Conservation (phyloP, 2,113 vertebrate genomes). For the Nothoprocta pentlandii region DNA sequence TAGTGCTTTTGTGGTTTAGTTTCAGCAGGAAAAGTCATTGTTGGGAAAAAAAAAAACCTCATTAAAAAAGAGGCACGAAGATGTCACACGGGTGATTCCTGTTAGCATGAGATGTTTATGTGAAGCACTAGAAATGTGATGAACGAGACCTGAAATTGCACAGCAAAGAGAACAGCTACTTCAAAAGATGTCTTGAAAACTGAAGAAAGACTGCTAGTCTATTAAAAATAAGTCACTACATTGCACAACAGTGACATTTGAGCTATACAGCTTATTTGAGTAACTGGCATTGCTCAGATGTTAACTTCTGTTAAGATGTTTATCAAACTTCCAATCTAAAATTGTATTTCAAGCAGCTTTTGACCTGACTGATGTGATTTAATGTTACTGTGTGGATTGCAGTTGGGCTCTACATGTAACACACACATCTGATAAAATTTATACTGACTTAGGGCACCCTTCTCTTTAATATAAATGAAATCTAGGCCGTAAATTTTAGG, state of each 20-base stretch:
- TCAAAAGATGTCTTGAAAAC: not conserved
- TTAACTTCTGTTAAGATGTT: not conserved
- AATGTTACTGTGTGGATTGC: not conserved
- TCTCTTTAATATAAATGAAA: not conserved
- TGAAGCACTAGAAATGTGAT: not conserved
- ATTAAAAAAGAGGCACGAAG: not conserved
- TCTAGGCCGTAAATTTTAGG: not conserved
- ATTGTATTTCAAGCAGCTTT: not conserved
- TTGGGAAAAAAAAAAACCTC: not conserved
- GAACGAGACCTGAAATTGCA: not conserved
- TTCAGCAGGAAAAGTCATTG: not conserved
- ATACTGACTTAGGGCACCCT: not conserved
- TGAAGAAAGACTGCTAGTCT: not conserved
- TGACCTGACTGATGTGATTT: not conserved
- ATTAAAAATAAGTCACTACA: not conserved
- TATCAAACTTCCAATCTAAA: not conserved
- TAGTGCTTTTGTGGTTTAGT: not conserved
- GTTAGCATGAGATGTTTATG: not conserved
- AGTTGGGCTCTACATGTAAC: not conserved
- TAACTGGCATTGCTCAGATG: slow-evolving; percentile 3
- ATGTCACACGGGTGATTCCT: not conserved
- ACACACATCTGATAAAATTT: not conserved
- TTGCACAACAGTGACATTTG: not conserved
- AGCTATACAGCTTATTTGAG: not conserved
- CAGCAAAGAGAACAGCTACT: not conserved